These are phyloP conservation scores for Podarcis cretensis DNA, from an alignment of 2,113 vertebrate genomes.

Conservation along the genomic window DNA sequence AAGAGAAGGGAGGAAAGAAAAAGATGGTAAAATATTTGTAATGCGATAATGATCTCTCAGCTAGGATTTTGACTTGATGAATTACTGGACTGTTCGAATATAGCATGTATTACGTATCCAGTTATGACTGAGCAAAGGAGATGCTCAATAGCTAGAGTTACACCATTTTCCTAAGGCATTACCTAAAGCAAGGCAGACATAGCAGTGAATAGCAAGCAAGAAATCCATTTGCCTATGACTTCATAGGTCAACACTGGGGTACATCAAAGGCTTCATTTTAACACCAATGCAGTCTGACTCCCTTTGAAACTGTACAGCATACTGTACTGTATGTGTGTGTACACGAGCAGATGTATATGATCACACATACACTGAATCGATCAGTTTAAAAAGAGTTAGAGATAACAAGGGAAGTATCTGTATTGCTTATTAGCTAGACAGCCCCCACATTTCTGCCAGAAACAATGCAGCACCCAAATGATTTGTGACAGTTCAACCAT, in stretches of 20 bases:
- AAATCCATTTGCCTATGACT: constrained; percentile 19
- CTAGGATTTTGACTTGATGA: background rate
- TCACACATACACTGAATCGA: background rate
- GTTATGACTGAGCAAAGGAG: background rate
- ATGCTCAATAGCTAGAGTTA: background rate
- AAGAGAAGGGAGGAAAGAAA: background rate
- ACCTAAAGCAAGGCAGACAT: constrained; percentile 19
- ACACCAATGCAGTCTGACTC: background rate
- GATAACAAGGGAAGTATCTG: constrained; percentile 23
- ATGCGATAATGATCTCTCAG: too few species aligned
- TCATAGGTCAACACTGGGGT: constrained; percentile 10
- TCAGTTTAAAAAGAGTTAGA: constrained; percentile 37
- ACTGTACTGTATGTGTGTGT: constrained; percentile 5
- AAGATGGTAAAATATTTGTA: too few species aligned
- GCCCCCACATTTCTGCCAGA: background rate
- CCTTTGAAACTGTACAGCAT: constrained; percentile 22
- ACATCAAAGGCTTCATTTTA: constrained; percentile 27
- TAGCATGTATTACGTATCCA: background rate
- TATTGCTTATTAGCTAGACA: background rate
- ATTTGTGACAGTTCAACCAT: constrained; percentile 25
- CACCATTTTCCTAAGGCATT: background rate
- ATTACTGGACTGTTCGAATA: background rate
- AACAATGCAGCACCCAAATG: constrained; percentile 12
- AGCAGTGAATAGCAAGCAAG: constrained; percentile 21
- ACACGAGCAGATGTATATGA: background rate